phyloP scores from a whole-genome alignment of 2,113 vertebrate genomes.

The Lophotis ruficrista region DNA sequence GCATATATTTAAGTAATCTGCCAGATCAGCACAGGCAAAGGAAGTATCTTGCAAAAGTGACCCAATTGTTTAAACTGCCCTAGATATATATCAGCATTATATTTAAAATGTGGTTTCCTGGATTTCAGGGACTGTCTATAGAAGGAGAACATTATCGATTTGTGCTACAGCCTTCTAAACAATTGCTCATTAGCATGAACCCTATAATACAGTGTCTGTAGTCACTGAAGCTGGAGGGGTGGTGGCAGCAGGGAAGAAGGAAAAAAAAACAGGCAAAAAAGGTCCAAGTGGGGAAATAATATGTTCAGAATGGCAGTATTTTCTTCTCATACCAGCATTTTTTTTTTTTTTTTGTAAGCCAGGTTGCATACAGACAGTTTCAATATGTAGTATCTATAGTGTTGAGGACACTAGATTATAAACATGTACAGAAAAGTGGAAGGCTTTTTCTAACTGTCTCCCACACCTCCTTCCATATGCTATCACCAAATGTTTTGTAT shows the following conservation, averaged over 20 bases:
- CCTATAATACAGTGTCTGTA: background rate
- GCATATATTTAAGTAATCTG: background rate
- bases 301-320: background rate
- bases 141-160: background rate
- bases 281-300: background rate
- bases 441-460: conserved; percentile 24
- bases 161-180: background rate
- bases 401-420: conserved; percentile 25
- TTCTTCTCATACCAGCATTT: background rate
- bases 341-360: background rate
- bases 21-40: background rate
- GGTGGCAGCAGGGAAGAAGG: too few relatives aligned
- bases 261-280: background rate
- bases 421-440: conserved; percentile 28
- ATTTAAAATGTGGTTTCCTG: conserved; percentile 52
- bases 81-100: background rate
- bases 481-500: conserved; percentile 44
- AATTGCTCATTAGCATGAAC: background rate
- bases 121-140: background rate
- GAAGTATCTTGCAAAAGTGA: background rate
- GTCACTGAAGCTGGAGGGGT: background rate
- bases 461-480: conserved; percentile 41
- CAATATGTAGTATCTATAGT: conserved; percentile 29
- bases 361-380: conserved; percentile 17
- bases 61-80: conserved; percentile 32